Conservation (phyloP, 1,140 invertebrate genomes). For the Anastrepha ludens region DNA sequence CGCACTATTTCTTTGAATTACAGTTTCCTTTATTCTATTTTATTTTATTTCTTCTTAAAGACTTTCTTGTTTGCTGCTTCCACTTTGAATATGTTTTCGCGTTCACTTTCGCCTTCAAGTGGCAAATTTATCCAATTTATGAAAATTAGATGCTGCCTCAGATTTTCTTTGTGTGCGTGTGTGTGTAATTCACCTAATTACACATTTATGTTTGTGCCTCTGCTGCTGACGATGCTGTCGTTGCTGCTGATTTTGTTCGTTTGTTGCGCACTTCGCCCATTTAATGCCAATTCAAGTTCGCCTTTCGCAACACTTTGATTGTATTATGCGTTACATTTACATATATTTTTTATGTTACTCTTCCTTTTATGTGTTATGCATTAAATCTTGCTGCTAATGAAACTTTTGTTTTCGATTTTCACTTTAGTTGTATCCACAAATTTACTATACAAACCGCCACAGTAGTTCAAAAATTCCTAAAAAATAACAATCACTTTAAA, state of each 20-base stretch:
- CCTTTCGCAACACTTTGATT: not conserved
- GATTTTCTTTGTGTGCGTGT: conserved; percentile 14
- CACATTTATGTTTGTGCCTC: conserved; percentile 40
- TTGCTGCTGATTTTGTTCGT: not conserved
- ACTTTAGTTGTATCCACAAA: too few relatives aligned
- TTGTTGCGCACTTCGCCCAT: conserved; percentile 41
- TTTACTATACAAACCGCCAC: too few relatives aligned
- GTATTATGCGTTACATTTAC: not conserved
- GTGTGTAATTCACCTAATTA: conserved; percentile 47
- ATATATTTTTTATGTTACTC: not conserved
- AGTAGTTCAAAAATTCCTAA: too few relatives aligned
- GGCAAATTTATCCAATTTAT: not conserved
- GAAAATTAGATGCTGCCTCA: not conserved
- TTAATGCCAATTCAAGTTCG: conserved; percentile 48
- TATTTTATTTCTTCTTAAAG: too few relatives aligned
- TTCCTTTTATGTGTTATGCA: not conserved
- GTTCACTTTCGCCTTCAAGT: conserved; percentile 12
- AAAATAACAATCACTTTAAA: too few relatives aligned
- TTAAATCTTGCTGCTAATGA: not conserved
- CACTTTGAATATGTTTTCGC: not conserved
- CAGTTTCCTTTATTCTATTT: too few relatives aligned
- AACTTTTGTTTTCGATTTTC: too few relatives aligned
- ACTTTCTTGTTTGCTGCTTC: not conserved
- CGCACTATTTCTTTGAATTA: too few relatives aligned
- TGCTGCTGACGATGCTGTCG: conserved; percentile 2